Conservation (phyloP, 2,888 invertebrate genomes). For the Pseudococcus viburni region DNA sequence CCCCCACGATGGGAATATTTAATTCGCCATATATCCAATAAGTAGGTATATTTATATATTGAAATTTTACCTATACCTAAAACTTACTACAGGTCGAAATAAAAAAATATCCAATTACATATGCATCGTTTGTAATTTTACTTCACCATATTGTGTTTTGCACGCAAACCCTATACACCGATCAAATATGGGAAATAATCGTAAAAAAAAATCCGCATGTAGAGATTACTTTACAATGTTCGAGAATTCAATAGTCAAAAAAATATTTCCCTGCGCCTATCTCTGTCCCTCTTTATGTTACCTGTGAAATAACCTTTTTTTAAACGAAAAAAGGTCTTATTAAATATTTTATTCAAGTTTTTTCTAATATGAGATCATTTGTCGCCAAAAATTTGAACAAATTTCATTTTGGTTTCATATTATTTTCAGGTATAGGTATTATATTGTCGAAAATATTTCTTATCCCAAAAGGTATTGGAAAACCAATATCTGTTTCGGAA, state of each 20-base stretch:
- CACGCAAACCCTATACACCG: not conserved
- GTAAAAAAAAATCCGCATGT: not conserved
- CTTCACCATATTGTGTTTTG: slow-evolving; percentile 15
- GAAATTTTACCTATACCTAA: slow-evolving; percentile 17
- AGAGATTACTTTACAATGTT: slow-evolving; percentile 1
- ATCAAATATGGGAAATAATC: not conserved
- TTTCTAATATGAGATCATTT: not conserved
- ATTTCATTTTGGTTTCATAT: too few relatives aligned
- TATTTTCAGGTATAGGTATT: too few relatives aligned
- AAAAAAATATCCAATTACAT: slow-evolving; percentile 22
- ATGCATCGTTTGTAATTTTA: slow-evolving; percentile 6
- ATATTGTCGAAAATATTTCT: too few relatives aligned
- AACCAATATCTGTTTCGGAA: too few relatives aligned
- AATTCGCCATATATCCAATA: not conserved
- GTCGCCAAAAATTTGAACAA: not conserved
- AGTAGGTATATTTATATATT: not conserved
- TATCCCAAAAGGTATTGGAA: too few relatives aligned
- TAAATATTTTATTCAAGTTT: not conserved
- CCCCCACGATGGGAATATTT: not conserved
- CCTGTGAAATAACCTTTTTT: not conserved
- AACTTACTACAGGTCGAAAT: not conserved
- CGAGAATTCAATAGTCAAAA: not conserved
- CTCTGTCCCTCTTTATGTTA: not conserved
- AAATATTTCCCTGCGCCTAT: not conserved
- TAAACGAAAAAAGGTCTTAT: not conserved